Evolutionary conservation across 2,797 vertebrate genomes (phyloP), one percentile per base, ranked within the genome.

Genomic region (Australoheros facetus): DNA sequence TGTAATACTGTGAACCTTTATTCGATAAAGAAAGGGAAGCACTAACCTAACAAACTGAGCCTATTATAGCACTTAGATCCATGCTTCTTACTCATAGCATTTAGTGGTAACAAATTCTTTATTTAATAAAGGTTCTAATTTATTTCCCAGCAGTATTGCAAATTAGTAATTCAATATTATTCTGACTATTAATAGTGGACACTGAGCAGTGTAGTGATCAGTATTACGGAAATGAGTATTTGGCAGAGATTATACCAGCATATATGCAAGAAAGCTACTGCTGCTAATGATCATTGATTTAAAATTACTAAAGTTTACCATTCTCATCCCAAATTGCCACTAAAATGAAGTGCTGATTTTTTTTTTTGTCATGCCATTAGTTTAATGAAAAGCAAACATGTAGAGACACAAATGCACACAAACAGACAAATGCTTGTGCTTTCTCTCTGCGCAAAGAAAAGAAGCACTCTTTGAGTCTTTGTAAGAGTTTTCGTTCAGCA

Each of bases 61-160:
- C 73, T 57, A 78, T 85, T 82, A 79, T 37, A 79, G 71, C 70
- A 64, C 73, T 81, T 42, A 51, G 59, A 71, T 74, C 73, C 56
- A 51, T 78, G 54, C 77, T 86, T 21, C 23, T 21, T 51, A 59
- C 48, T 54, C 58, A 54, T 58, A 55, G 30, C 48, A 70, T 84
- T 82, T 78, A 73, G 73, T 34, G 62, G 62, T 28, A 66, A 66
- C 62, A 45, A 66, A 13, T 19, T 84, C 59, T 79, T 75, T 56
- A 81, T 84, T 84, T 78, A 85, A 86, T 85, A 74, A 88, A 81
- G 1, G 1, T 48, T 75, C 39, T 16, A 26, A 37, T 56, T 69
- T 56, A 8, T 66, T 34, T 56, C 80, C 69, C 53, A 83, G 66
- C 23, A 76, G 39, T 72, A 58, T 64, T 70, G 64, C 37, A 77